Percentiles rank a stretch among this genome's conserved stretches.
Conservation (phyloP, 2,797 vertebrate genomes). For the Micromesistius poutassou region DNA sequence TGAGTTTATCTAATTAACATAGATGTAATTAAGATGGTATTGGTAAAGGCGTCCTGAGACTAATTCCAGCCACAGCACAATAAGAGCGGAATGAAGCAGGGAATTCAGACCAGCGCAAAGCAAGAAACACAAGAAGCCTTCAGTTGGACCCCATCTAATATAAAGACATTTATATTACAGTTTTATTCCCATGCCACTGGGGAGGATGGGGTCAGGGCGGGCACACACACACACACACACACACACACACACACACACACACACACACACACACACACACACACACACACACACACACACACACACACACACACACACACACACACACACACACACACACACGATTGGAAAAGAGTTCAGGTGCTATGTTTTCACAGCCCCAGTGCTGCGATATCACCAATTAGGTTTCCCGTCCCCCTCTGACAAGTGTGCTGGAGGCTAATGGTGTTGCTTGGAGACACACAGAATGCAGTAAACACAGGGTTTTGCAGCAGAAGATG, state of each 20-base stretch:
- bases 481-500: conserved; percentile 35
- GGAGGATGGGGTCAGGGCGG: background rate
- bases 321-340: background rate
- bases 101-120: conserved; percentile 28
- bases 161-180: conserved; percentile 23
- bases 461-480: conserved; percentile 54
- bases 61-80: conserved; percentile 51
- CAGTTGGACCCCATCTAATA: conserved; percentile 13
- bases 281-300: too few relatives aligned
- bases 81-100: conserved; percentile 47
- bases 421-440: conserved; percentile 42
- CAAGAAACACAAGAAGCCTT: conserved; percentile 10
- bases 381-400: conserved; percentile 45
- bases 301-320: too few relatives aligned
- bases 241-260: too few relatives aligned
- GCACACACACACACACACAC: too few relatives aligned
- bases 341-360: conserved; percentile 40
- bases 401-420: conserved; percentile 40
- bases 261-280: too few relatives aligned
- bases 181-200: conserved; percentile 20
- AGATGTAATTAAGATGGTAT: background rate
- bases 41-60: conserved; percentile 20
- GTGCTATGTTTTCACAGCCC: conserved; percentile 47
- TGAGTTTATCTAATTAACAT: background rate
- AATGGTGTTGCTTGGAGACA: conserved; percentile 70